Evolutionary conservation across 1,140 invertebrate species (phyloP).

Genomic region (Drosophila dunni): DNA sequence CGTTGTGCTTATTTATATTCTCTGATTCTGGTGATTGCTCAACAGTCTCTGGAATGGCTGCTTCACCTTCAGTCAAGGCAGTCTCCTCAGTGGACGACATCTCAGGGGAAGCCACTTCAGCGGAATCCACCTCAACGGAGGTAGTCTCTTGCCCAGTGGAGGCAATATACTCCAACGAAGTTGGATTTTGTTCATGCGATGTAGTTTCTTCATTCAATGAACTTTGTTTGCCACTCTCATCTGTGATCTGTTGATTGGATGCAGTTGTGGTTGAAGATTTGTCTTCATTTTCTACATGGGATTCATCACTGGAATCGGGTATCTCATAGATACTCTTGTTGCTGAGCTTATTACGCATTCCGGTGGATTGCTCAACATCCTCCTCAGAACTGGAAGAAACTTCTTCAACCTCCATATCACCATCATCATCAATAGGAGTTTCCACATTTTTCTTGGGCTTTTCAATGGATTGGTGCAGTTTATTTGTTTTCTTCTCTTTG

Average conservation of each 20-base stretch:
- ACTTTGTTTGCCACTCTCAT: background rate
- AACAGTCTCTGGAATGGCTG: background rate
- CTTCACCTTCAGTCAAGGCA: background rate
- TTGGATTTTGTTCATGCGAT: background rate
- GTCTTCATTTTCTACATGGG: background rate
- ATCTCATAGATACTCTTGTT: constrained; percentile 31
- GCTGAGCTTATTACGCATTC: background rate
- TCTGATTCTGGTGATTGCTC: constrained; percentile 14
- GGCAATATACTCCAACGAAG: background rate
- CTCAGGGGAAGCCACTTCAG: too few species aligned
- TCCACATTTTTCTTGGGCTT: background rate
- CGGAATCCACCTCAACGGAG: too few species aligned
- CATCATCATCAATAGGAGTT: constrained; percentile 3
- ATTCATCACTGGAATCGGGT: constrained; percentile 23
- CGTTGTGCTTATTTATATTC: constrained; percentile 28
- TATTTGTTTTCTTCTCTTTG: background rate
- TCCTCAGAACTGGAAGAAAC: constrained; percentile 5
- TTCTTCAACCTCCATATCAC: background rate
- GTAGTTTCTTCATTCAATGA: too few species aligned
- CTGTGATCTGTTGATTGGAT: background rate
- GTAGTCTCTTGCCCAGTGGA: background rate
- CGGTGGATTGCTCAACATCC: too few species aligned
- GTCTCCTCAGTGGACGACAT: too few species aligned
- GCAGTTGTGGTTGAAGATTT: background rate
- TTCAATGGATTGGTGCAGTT: background rate